Conservation (phyloP, 2,113 vertebrate species). For the Chaetodon trifascialis region DNA sequence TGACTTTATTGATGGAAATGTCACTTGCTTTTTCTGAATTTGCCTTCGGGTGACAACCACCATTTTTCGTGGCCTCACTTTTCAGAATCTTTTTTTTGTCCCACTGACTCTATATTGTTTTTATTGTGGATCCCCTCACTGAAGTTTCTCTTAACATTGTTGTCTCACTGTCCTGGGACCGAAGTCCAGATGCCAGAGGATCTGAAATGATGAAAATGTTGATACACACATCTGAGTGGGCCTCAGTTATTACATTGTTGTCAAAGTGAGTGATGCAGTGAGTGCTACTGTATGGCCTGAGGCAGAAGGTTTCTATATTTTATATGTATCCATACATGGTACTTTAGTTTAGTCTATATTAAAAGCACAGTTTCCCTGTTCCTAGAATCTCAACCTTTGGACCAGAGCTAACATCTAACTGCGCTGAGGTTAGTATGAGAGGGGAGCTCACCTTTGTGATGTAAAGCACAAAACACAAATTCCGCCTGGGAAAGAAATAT, state of each 20-base stretch:
- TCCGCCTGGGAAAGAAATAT: slow-evolving; percentile 26
- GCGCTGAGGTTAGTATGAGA: neutral
- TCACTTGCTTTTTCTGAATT: too few species aligned
- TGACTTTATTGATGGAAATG: too few species aligned
- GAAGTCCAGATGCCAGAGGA: too few species aligned
- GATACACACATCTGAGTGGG: neutral
- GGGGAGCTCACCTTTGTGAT: neutral
- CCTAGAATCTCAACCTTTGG: neutral
- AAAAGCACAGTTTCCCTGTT: neutral
- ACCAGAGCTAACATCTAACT: neutral
- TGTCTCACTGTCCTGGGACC: too few species aligned
- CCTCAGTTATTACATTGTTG: neutral
- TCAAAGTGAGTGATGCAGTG: neutral
- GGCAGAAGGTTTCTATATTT: neutral
- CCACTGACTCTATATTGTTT: too few species aligned
- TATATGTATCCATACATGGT: neutral
- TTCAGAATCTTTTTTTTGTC: too few species aligned
- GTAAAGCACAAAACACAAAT: slow-evolving; percentile 11
- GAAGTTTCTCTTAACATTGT: too few species aligned
- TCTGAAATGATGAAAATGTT: neutral
- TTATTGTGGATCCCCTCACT: too few species aligned
- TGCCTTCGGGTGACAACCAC: too few species aligned
- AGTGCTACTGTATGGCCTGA: neutral
- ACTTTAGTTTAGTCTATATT: neutral
- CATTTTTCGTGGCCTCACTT: too few species aligned